These are phyloP conservation scores for Shinisaurus crocodilurus DNA, from an alignment of 2,113 vertebrate genomes.

Conservation along the genomic window DNA sequence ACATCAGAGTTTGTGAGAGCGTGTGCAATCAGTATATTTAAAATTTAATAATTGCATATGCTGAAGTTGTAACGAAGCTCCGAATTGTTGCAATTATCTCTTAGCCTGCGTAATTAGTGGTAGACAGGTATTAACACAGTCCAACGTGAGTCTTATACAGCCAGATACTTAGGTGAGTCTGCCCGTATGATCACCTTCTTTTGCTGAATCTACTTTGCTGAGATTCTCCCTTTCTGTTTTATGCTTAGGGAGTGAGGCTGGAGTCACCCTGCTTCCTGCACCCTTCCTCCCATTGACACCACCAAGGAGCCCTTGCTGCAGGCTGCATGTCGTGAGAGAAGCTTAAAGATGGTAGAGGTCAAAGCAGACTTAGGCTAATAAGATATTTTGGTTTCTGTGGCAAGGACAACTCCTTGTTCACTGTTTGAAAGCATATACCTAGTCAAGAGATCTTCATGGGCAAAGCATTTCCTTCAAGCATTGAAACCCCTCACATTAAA, in stretches of 20 bases:
- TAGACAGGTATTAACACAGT: background rate
- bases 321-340: constrained; percentile 15
- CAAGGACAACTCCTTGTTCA: background rate
- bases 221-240: background rate
- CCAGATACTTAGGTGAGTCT: constrained; percentile 25
- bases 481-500: background rate
- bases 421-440: background rate
- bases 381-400: background rate
- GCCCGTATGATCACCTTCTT: background rate
- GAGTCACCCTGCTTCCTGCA: background rate
- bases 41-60: background rate
- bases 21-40: background rate
- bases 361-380: constrained; percentile 4
- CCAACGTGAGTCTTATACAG: constrained; percentile 10
- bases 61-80: background rate
- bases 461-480: background rate
- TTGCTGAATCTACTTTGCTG: background rate
- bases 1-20: background rate
- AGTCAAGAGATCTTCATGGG: accelerated
- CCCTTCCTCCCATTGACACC: background rate
- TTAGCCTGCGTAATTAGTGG: background rate
- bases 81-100: background rate
- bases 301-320: constrained; percentile 1
- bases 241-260: background rate
- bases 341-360: constrained; percentile 18